These are phyloP conservation scores for Drosophila flavopinicola DNA, from an alignment of 2,888 invertebrate species.

Conservation along the genomic window DNA sequence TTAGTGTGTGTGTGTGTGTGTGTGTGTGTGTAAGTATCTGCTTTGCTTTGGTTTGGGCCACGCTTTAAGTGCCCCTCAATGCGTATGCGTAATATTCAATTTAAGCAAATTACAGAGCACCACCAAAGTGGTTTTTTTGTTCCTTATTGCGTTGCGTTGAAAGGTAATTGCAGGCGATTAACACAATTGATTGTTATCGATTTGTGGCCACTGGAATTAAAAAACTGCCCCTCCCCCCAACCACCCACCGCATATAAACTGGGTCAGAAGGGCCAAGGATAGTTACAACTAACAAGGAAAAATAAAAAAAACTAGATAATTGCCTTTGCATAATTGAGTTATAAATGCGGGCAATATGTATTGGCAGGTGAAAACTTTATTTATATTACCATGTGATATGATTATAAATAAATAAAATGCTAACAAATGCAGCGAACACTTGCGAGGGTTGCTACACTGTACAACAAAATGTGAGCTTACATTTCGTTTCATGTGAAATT, in stretches of 20 bases:
- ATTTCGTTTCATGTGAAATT: no score
- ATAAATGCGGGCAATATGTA: conserved; percentile 21
- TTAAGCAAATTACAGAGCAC: conserved; percentile 58
- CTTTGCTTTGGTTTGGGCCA: conserved; percentile 31
- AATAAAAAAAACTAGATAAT: conserved; percentile 17
- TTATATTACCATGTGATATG: conserved; percentile 20
- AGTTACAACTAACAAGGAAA: not conserved
- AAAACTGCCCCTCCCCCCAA: not conserved
- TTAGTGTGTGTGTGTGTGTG: conserved; percentile 1
- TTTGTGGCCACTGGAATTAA: conserved; percentile 26
- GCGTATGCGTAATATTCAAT: conserved; percentile 75
- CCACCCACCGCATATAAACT: conserved; percentile 4
- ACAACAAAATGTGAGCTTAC: not conserved
- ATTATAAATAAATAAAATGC: not conserved
- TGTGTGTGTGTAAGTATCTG: conserved; percentile 20
- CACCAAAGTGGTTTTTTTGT: conserved; percentile 1
- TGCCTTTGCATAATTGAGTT: conserved; percentile 41
- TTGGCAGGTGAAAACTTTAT: conserved; percentile 13
- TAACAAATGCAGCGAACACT: not conserved
- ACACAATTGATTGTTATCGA: conserved; percentile 62
- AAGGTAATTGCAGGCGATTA: conserved; percentile 62
- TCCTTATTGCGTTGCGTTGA: conserved; percentile 30
- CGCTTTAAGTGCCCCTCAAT: conserved; percentile 49
- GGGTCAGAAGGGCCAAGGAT: conserved; percentile 27
- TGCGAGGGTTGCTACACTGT: not conserved